Evolutionary conservation across 2,113 vertebrate genomes (phyloP).

Genomic region (Callionymus lyra): DNA sequence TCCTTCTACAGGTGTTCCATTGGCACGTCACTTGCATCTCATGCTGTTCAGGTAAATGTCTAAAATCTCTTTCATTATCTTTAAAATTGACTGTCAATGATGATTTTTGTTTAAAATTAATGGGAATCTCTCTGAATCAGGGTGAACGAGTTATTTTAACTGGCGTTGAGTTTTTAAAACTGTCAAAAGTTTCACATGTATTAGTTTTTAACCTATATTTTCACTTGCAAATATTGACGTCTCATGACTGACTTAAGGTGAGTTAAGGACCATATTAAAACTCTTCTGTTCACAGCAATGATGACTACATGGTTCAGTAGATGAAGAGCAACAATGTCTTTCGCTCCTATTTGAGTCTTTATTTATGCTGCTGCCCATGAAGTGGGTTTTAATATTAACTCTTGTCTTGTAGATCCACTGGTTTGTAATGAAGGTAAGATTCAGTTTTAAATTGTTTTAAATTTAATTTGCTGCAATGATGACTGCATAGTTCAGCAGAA

Average conservation of each 20-base stretch:
- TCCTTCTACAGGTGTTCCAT: constrained; percentile 9
- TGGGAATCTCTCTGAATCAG: constrained; percentile 94
- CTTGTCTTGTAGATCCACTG: not conserved
- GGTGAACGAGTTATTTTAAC: constrained; percentile 64
- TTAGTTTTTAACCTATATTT: constrained; percentile 18
- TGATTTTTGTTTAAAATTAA: constrained; percentile 66
- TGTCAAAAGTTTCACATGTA: accelerated
- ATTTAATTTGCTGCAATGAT: constrained; percentile 49
- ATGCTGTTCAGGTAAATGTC: constrained; percentile 27
- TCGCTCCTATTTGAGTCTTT: constrained; percentile 65
- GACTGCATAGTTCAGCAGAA: constrained; percentile 75
- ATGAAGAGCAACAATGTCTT: constrained; percentile 66
- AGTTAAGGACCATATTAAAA: too few relatives aligned
- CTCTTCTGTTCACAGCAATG: constrained; percentile 1
- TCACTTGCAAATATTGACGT: not conserved
- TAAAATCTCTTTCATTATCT: too few relatives aligned
- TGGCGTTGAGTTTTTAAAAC: constrained; percentile 66
- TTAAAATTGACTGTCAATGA: constrained; percentile 63
- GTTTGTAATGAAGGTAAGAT: too few relatives aligned
- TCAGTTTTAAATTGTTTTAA: not conserved
- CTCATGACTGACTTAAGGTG: not conserved
- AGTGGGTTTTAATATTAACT: not conserved
- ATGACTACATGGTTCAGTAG: constrained; percentile 28
- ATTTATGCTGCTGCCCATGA: accelerated
- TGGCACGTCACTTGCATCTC: accelerated